phyloP scores from a whole-genome alignment of 2,888 invertebrate genomes.

The Teinopalpus imperialis region DNA sequence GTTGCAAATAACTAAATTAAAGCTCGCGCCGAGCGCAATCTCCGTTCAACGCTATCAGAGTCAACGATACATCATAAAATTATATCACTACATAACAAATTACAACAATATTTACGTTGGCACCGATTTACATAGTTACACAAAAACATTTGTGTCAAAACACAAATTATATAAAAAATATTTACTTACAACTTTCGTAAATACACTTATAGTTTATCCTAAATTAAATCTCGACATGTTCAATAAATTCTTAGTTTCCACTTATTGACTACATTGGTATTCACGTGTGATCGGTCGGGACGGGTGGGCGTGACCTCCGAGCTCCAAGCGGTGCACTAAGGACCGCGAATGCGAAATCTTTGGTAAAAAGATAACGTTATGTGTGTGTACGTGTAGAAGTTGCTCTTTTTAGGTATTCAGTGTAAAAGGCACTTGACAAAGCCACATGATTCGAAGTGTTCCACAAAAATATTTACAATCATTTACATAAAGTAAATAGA shows the following conservation, averaged over 20 bases:
- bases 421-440: conserved; percentile 9
- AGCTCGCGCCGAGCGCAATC: conserved; percentile 49
- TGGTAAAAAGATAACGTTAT: conserved; percentile 21
- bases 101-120: conserved; percentile 81
- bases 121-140: conserved; percentile 74
- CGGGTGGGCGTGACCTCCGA: conserved; percentile 35
- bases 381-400: neutral
- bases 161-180: conserved; percentile 78
- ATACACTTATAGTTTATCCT: conserved; percentile 68
- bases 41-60: conserved; percentile 54
- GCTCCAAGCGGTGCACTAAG: conserved; percentile 3
- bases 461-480: conserved; percentile 19
- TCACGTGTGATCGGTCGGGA: conserved; percentile 53
- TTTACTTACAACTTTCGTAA: conserved; percentile 73
- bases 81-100: conserved; percentile 80
- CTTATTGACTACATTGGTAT: conserved; percentile 69
- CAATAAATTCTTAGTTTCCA: conserved; percentile 66
- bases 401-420: neutral
- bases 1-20: conserved; percentile 75
- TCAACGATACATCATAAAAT: conserved; percentile 75
- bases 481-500: conserved; percentile 9
- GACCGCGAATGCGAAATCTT: conserved; percentile 7
- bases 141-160: conserved; percentile 73
- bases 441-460: neutral
- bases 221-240: conserved; percentile 76